These are phyloP conservation scores for Panthera uncia DNA, from an alignment of 2,113 vertebrate genomes.

Conservation along the genomic window DNA sequence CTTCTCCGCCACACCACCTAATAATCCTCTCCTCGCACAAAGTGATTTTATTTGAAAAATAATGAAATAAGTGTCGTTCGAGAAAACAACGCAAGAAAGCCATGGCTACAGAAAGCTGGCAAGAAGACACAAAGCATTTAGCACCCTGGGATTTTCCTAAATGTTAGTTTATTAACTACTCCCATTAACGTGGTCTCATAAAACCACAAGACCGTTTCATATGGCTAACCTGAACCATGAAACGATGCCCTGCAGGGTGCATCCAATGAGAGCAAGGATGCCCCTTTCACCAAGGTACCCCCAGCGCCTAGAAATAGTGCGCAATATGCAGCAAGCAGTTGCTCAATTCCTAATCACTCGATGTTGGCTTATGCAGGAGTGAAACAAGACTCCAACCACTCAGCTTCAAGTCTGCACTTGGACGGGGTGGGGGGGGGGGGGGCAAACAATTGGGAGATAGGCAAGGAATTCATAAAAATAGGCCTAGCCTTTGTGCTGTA, in stretches of 20 bases:
- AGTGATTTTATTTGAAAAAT: background rate
- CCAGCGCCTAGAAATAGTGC: background rate
- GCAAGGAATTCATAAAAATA: background rate
- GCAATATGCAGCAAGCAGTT: rapidly evolving
- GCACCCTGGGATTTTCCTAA: background rate
- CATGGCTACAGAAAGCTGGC: background rate
- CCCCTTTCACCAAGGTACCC: background rate
- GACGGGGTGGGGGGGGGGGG: background rate
- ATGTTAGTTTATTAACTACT: background rate
- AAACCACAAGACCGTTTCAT: slow-evolving; percentile 30
- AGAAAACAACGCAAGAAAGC: background rate
- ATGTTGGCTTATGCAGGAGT: background rate
- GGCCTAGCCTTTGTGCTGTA: background rate
- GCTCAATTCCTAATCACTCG: background rate
- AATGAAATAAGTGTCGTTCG: background rate
- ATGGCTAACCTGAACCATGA: background rate
- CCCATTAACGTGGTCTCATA: background rate
- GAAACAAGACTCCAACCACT: background rate
- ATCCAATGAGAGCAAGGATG: background rate
- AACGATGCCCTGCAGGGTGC: background rate
- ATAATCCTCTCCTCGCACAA: background rate
- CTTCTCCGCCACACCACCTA: background rate
- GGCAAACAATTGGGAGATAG: background rate
- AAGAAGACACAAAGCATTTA: background rate
- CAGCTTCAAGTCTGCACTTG: background rate